Percentiles rank a stretch among this genome's conserved stretches.
These are phyloP conservation scores for Neodon shergylaensis DNA, from an alignment of 2,113 vertebrate genomes.

Conservation along the genomic window DNA sequence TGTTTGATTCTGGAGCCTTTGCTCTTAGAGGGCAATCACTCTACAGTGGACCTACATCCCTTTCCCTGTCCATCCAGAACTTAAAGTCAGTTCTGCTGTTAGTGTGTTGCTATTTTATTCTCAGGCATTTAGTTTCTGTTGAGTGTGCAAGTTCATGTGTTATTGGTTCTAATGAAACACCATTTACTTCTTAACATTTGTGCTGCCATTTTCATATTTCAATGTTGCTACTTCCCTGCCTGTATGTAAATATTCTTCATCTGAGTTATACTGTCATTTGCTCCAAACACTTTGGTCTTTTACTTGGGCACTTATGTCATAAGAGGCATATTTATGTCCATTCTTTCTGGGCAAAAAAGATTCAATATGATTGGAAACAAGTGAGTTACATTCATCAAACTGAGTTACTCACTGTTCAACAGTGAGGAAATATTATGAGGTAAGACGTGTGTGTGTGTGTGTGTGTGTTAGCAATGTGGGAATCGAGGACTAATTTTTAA, in stretches of 20 bases:
- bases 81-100: background rate
- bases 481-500: too few relatives aligned
- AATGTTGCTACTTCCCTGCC: background rate
- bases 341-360: background rate
- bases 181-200: too few relatives aligned
- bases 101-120: background rate
- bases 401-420: background rate
- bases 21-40: background rate
- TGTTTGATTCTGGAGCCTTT: background rate
- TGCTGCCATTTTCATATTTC: background rate
- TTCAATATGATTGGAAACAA: background rate
- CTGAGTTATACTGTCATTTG: background rate
- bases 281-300: background rate
- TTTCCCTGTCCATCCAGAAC: background rate
- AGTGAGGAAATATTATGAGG: background rate
- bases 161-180: background rate
- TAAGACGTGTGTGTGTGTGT: background rate
- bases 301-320: too few relatives aligned
- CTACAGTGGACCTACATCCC: background rate
- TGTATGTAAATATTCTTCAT: background rate
- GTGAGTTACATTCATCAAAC: background rate
- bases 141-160: background rate
- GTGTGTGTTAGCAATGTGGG: background rate
- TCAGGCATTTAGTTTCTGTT: background rate
- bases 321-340: rapidly evolving